Evolutionary conservation across 2,797 vertebrate species (phyloP).

Genomic region (Hapalemur alaotrensis): DNA sequence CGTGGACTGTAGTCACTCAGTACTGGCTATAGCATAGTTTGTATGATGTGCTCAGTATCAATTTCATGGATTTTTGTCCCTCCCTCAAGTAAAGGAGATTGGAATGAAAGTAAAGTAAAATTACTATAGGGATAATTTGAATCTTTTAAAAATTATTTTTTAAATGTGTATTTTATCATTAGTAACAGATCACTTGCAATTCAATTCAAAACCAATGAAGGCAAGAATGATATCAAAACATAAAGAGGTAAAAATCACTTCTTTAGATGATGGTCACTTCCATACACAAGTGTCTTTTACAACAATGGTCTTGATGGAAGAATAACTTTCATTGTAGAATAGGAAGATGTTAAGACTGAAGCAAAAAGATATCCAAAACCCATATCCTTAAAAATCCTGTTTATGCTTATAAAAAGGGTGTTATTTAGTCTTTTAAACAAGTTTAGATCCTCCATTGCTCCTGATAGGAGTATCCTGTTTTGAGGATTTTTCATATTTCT

Average conservation of each 20-base stretch:
- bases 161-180: background rate
- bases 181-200: background rate
- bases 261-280: background rate
- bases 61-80: background rate
- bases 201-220: background rate
- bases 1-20: background rate
- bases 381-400: background rate
- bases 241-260: background rate
- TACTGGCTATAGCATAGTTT: background rate
- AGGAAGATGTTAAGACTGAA: background rate
- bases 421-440: background rate
- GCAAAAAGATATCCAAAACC: background rate
- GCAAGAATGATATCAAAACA: background rate
- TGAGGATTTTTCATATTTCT: background rate
- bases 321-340: background rate
- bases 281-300: background rate
- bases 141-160: background rate
- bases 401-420: background rate
- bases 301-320: background rate
- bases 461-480: background rate
- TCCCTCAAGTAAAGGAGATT: background rate
- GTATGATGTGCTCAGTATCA: background rate
- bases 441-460: background rate
- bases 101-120: background rate
- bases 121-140: background rate